These are phyloP conservation scores for Seriola quinqueradiata DNA, from an alignment of 2,113 vertebrate genomes.

Conservation along the genomic window DNA sequence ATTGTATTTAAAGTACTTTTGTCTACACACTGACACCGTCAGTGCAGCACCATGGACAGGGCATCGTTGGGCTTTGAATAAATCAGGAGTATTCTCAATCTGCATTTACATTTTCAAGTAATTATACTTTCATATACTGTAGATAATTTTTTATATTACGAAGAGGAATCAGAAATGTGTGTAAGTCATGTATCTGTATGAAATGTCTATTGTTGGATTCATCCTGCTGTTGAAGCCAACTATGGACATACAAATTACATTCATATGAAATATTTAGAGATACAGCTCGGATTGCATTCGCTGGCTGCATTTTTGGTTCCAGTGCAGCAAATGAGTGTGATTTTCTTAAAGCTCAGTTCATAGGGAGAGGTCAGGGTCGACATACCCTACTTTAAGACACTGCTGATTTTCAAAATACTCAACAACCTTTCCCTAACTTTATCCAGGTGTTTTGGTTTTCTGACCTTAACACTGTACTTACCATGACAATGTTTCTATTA, in stretches of 20 bases:
- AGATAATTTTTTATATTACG: too few relatives aligned
- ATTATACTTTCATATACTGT: too few relatives aligned
- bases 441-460: neutral
- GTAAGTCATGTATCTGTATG: too few relatives aligned
- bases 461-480: neutral
- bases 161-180: too few relatives aligned
- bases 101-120: too few relatives aligned
- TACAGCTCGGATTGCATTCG: neutral
- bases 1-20: too few relatives aligned
- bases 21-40: neutral
- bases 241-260: neutral
- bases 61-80: neutral
- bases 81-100: neutral
- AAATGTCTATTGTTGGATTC: neutral
- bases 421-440: too few relatives aligned
- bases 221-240: too few relatives aligned
- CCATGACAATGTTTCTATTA: too few relatives aligned
- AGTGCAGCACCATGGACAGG: conserved; percentile 9
- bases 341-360: neutral
- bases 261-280: neutral
- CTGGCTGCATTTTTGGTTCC: neutral
- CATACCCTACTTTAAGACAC: neutral
- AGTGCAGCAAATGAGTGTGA: neutral
- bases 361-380: neutral
- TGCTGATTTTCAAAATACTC: neutral